Base-by-base conservation (phyloP, 1,140 invertebrate species). In the Chironomus striatipennis region DNA sequence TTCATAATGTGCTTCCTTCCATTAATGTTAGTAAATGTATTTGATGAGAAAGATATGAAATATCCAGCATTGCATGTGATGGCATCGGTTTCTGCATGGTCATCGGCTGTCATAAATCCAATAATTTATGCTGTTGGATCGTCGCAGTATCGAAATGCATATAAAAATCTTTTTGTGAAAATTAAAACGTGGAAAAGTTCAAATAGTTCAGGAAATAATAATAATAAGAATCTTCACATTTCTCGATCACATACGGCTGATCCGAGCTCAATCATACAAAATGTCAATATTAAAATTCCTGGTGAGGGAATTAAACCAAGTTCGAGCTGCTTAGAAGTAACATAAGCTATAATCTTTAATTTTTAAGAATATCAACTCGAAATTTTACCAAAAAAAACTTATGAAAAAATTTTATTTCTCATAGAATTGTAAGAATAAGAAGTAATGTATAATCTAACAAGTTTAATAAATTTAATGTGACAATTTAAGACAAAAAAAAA, bases 1-100 rank as follows among this genome's bases (percentile, higher is more conserved):
- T 95, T 95, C 83, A 81, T 95, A 1, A 82, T 91, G 21, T 95
- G 91, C 79, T 96, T 94, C 83, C 85, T 95, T 74, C 93, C 93
- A 0, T 83, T 95, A 47, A 93, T 94, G 90, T 84, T 95, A 73
- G 91, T 91, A 77, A 95, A 95, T 81, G 92, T 95, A 12, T 86
- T 91, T 64, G 91, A 93, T 80, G 91, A 94, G 78, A 86, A 89
- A 24, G 87, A 89, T 67, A 57, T 57, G 47, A 84, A 82, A 1
- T 89, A 89, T 77, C 93, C 93, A 9, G 87, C 86, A 79, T 77
- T 94, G 0, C 92, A 95, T 79, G 88, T 94, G 10, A 83, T 93
- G 42, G 91, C 91, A 0, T 94, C 93, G 0, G 88, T 94, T 34
- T 82, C 94, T 73, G 92, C 92, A 0, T 95, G 93, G 93, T 90